A percentile compares a stretch with the other conserved stretches of the same genome.
Conservation (phyloP, 2,113 vertebrate genomes). For the Diphyllodes magnificus region DNA sequence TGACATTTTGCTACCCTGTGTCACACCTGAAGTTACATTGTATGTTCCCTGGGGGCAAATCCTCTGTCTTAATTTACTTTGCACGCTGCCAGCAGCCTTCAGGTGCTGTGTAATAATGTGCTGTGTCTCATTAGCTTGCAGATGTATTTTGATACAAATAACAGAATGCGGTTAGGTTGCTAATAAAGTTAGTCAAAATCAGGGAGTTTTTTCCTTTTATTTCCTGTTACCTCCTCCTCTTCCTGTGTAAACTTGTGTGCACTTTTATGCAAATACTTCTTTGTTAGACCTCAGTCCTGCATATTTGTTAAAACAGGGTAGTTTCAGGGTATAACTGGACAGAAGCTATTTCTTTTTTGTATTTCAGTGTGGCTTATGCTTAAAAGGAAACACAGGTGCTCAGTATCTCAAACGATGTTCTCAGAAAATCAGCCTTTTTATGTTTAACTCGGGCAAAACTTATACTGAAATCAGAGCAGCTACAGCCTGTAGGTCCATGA, state of each 20-base stretch:
- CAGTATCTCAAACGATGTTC: not conserved
- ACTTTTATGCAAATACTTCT: not conserved
- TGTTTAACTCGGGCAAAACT: not conserved
- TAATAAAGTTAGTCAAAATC: not conserved
- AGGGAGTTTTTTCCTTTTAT: fast-evolving
- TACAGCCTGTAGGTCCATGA: not conserved
- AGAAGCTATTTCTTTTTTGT: not conserved
- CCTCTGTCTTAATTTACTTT: not conserved
- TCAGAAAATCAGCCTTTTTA: not conserved
- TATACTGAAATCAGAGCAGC: not conserved
- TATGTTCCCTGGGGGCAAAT: not conserved
- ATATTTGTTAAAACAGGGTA: not conserved
- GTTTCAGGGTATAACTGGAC: not conserved
- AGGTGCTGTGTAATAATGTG: not conserved
- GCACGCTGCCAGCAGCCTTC: not conserved
- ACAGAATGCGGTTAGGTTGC: not conserved
- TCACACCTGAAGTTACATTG: not conserved
- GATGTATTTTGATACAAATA: not conserved
- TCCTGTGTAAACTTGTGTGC: not conserved
- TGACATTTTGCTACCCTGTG: not conserved
- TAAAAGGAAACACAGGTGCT: not conserved
- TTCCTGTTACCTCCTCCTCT: not conserved
- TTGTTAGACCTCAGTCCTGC: not conserved
- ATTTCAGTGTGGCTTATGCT: not conserved
- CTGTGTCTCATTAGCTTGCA: not conserved